These are phyloP conservation scores for Pseudotriccus pelzelni DNA, from an alignment of 2,797 vertebrate genomes.

Conservation along the genomic window DNA sequence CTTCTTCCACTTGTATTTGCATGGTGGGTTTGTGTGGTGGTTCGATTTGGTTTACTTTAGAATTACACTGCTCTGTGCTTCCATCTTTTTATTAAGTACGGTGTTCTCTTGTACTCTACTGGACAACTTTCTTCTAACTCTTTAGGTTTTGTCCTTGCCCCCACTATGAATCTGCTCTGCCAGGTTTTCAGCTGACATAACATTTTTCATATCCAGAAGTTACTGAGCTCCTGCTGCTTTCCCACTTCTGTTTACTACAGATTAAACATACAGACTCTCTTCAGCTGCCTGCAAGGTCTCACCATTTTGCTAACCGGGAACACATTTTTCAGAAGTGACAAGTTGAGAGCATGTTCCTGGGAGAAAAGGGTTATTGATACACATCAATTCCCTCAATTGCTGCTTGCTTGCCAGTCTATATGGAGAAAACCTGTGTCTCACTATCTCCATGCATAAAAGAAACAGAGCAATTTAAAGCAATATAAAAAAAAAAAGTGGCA, in stretches of 20 bases:
- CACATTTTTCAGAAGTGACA: background rate
- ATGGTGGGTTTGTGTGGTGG: accelerated
- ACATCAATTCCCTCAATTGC: background rate
- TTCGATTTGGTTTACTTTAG: background rate
- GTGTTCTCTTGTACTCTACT: background rate
- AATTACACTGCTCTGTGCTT: background rate
- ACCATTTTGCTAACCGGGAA: background rate
- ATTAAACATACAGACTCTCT: background rate
- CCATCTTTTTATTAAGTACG: background rate
- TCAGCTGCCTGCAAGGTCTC: background rate
- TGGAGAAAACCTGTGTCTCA: background rate
- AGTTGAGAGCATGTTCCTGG: background rate
- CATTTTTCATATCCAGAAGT: background rate
- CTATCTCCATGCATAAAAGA: background rate
- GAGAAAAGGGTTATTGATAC: background rate
- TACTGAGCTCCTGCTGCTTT: background rate
- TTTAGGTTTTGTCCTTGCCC: background rate
- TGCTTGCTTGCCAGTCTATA: background rate
- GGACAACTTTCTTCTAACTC: background rate
- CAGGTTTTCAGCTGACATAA: slow-evolving; percentile 1
- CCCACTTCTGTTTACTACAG: background rate
- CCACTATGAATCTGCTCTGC: background rate
- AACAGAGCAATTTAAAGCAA: background rate
- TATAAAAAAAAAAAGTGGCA: background rate
- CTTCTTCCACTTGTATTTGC: background rate